Base-by-base conservation (phyloP, 2,888 invertebrate species). In the Cynaeus angustus region DNA sequence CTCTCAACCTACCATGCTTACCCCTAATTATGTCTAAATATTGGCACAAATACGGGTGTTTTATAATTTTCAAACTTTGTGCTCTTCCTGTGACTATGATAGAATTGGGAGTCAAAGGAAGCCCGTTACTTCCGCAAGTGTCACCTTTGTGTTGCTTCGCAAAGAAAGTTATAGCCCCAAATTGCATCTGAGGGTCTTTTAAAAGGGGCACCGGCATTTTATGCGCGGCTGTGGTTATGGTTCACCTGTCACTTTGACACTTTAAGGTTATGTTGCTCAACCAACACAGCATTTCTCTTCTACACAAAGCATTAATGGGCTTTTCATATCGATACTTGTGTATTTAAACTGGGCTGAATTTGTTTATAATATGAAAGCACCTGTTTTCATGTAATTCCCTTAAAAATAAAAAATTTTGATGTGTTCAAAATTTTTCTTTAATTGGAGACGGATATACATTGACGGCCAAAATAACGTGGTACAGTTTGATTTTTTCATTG, bases 261-360 rank as follows among this genome's bases (percentile, higher is more conserved):
- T 37, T 13, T 61, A 7, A 61, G 61, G 61, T 61, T 61, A 61
- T 14, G 48, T 61, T 21, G n/a, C 4, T n/a, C n/a, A n/a, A n/a
- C 21, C 21, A 33, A 33, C 33, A 33, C 2, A 33, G 33, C 33
- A 21, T 21, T 21, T 21, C 93, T 77, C 98, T 91, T 74, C 96
- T 92, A 79, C 98, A 97, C 71, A 99, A 87, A 75, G 94, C 91
- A 86, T 99, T 98, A 68, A 97, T 92, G 0, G 99, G 97, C 84
- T 99, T 97, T 77, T 97, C 95, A 78, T 95, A 94, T 28, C 96
- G 98, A 82, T 93, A 94, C 85, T 97, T 98, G 86, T n/a, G n/a
- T 99, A 99, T 83, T 94, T 95, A 91, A 96, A 99, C 85, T 97
- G 95, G 58, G 98, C 96, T 0, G 99, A n/a, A n/a, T n/a, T n/a